These are phyloP conservation scores for Dicrostonyx torquatus DNA, from an alignment of 2,797 vertebrate species.

Conservation along the genomic window DNA sequence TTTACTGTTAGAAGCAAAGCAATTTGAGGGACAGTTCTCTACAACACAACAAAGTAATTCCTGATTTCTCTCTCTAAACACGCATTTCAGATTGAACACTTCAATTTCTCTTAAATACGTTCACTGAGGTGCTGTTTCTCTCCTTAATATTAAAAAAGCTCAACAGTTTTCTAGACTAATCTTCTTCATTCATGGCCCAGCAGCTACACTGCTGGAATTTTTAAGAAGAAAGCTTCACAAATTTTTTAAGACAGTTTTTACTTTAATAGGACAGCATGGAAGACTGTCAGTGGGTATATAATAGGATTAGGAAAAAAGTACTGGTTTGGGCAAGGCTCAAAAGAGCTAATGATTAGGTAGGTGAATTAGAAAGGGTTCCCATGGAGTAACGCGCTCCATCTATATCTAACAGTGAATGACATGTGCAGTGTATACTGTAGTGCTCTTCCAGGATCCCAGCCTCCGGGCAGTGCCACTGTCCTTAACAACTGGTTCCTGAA, in stretches of 20 bases:
- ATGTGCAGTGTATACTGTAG: background rate
- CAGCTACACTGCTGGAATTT: slow-evolving; percentile 11
- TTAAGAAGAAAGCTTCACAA: slow-evolving; percentile 27
- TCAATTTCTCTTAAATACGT: slow-evolving; percentile 3
- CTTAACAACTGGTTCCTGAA: background rate
- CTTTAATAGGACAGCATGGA: background rate
- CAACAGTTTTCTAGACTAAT: background rate
- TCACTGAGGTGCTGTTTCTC: background rate
- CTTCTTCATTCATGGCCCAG: background rate
- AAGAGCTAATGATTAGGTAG: background rate
- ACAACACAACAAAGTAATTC: slow-evolving; percentile 32
- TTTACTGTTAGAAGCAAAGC: slow-evolving; percentile 27
- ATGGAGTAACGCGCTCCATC: background rate
- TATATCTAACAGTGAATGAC: background rate
- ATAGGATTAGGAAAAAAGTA: background rate
- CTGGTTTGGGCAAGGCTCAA: background rate
- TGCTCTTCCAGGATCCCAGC: background rate
- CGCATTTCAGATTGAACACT: slow-evolving; percentile 36
- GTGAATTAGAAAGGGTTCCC: slow-evolving; percentile 18
- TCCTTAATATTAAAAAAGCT: slow-evolving; percentile 49
- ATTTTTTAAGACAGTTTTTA: slow-evolving; percentile 10
- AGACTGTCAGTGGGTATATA: background rate
- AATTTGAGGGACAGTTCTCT: background rate
- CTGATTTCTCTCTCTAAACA: background rate
- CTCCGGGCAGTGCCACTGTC: background rate